These are phyloP conservation scores for Hemitrygon akajei DNA, from an alignment of 2,797 vertebrate genomes.

Conservation along the genomic window DNA sequence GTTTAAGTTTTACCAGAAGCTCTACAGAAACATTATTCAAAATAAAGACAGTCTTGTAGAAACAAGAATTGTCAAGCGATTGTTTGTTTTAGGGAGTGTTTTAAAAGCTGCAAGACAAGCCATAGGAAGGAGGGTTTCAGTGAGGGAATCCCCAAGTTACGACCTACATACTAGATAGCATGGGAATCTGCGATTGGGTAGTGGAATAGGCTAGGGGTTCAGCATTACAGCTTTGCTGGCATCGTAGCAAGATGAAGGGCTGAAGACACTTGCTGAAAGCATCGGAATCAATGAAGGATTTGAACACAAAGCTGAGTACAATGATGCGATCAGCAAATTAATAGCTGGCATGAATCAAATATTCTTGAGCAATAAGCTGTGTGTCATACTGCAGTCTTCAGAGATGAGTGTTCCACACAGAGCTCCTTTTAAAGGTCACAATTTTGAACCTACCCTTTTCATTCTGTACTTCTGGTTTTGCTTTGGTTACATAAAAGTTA, in stretches of 20 bases:
- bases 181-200: no score
- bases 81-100: neutral
- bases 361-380: neutral
- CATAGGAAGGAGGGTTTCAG: neutral
- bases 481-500: neutral
- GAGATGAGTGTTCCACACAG: slow-evolving; percentile 25
- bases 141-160: no score
- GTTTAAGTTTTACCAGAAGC: neutral
- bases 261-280: neutral
- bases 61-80: neutral
- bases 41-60: neutral
- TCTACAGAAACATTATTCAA: neutral
- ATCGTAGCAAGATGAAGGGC: neutral
- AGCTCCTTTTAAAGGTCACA: no score
- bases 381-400: neutral
- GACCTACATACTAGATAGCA: no score
- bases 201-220: neutral
- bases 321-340: slow-evolving; percentile 12
- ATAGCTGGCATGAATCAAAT: neutral
- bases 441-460: neutral
- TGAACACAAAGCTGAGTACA: neutral
- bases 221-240: neutral
- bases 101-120: neutral
- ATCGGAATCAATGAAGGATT: neutral
- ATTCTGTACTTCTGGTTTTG: neutral